Base-by-base conservation (phyloP, 1,140 invertebrate genomes). In the Rhysida immarginata region DNA sequence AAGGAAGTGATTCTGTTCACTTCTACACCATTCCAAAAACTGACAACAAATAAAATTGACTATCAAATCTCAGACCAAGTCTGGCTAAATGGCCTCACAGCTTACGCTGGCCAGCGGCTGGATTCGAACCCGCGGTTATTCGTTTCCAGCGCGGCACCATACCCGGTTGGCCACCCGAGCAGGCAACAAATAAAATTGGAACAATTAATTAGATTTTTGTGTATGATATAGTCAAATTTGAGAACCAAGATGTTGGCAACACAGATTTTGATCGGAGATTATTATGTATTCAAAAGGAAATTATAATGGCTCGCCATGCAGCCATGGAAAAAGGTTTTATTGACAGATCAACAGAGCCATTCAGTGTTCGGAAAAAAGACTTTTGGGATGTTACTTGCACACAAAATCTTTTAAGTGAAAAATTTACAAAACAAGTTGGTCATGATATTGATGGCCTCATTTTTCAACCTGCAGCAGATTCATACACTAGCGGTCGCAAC, bases 381-480 rank as follows among this genome's bases (percentile, higher is more conserved):
- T 98, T 97, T 71, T 97, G 84, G 81, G 82, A 87, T 49, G 69
- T 96, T 0, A 75, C 73, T 0, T 76, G 81, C 61, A 72, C 74
- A 16, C 74, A 81, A 13, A 81, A 77, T 57, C 70, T 97, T 18
- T 72, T 97, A 16, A 79, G 84, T 54, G 83, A 86, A 48, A 89
- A 90, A 65, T 98, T 99, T 71, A 77, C 82, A 0, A 81, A 81
- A 58, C 78, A 83, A 49, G 71, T 99, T 1, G 76, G 78, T 21
- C 96, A 99, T 66, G 92, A 98, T 71, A 92, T 95, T 0, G 96
- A 99, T 69, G 96, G 96, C 45, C 74, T 99, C 0, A 94, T 99
- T 63, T 99, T 98, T 68, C 96, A 99, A 68, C 96, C 96, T 1
- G 78, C 83, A 0, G 77, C 79, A 59, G 83, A 89, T 63, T 24